These are phyloP conservation scores for Bucco capensis DNA, from an alignment of 2,113 vertebrate species.

Conservation along the genomic window DNA sequence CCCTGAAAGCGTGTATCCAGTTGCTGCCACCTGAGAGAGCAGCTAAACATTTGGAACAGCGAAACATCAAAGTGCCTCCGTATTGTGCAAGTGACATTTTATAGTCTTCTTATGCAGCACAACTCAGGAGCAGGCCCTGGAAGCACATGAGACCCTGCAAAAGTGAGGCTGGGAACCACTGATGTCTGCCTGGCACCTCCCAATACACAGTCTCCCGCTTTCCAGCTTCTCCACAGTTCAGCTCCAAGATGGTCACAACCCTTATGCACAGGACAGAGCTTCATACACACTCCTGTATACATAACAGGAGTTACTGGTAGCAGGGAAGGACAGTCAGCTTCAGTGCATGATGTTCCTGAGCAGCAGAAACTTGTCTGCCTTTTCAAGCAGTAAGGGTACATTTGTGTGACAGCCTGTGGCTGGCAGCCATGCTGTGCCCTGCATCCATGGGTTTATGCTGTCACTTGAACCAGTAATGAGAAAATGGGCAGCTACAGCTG, in stretches of 20 bases:
- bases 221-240: background rate
- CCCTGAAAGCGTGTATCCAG: rapidly evolving
- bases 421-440: rapidly evolving
- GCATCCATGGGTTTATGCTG: background rate
- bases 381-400: rapidly evolving
- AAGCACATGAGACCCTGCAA: background rate
- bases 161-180: rapidly evolving
- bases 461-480: rapidly evolving
- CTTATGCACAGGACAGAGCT: background rate
- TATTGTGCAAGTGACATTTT: background rate
- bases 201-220: rapidly evolving
- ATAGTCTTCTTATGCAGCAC: background rate
- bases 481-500: background rate
- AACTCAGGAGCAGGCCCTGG: background rate
- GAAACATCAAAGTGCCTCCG: background rate
- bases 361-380: background rate
- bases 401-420: background rate
- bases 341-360: rapidly evolving
- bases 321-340: background rate
- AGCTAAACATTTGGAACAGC: background rate
- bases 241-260: rapidly evolving
- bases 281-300: background rate
- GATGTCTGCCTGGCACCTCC: background rate
- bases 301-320: background rate
- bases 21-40: background rate